Percentiles rank a stretch among this genome's conserved stretches.
These are phyloP conservation scores for Thymallus thymallus DNA, from an alignment of 2,113 vertebrate species.

Conservation along the genomic window DNA sequence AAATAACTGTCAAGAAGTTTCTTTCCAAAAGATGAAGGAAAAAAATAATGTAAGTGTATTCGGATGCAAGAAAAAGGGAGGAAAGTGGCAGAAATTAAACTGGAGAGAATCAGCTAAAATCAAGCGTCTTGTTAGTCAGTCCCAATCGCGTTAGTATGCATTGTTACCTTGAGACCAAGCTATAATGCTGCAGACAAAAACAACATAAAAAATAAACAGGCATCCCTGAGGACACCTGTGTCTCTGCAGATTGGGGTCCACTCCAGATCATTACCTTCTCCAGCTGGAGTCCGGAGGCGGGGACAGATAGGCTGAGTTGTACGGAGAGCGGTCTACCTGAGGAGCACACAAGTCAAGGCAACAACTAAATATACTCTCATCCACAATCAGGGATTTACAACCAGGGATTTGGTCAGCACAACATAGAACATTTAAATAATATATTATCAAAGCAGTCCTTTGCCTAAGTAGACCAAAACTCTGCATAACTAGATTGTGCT, in stretches of 20 bases:
- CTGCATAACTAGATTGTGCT: too few species aligned
- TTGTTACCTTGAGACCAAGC: not conserved
- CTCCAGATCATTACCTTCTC: slow-evolving; percentile 79
- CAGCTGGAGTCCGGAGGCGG: slow-evolving; percentile 87
- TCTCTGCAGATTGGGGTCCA: slow-evolving; percentile 22
- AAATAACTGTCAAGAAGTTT: slow-evolving; percentile 12
- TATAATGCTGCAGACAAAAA: slow-evolving; percentile 18
- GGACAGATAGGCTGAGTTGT: slow-evolving; percentile 85
- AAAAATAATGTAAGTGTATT: not conserved
- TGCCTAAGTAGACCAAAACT: too few species aligned
- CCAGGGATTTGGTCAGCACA: not conserved
- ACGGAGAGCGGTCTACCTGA: slow-evolving; percentile 86
- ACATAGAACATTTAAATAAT: not conserved
- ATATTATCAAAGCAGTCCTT: too few species aligned
- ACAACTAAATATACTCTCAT: slow-evolving; percentile 5
- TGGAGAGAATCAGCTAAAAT: too few species aligned
- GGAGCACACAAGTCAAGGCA: slow-evolving; percentile 70
- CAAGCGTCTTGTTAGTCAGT: slow-evolving; percentile 40
- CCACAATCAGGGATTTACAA: not conserved
- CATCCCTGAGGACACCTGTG: slow-evolving; percentile 13
- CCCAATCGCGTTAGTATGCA: slow-evolving; percentile 34
- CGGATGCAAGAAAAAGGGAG: slow-evolving; percentile 6
- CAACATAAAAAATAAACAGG: slow-evolving; percentile 25
- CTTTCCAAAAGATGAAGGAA: not conserved
- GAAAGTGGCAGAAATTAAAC: not conserved